Evolutionary conservation across 2,888 invertebrate genomes (phyloP).

Genomic region (Epistrophe eligans): DNA sequence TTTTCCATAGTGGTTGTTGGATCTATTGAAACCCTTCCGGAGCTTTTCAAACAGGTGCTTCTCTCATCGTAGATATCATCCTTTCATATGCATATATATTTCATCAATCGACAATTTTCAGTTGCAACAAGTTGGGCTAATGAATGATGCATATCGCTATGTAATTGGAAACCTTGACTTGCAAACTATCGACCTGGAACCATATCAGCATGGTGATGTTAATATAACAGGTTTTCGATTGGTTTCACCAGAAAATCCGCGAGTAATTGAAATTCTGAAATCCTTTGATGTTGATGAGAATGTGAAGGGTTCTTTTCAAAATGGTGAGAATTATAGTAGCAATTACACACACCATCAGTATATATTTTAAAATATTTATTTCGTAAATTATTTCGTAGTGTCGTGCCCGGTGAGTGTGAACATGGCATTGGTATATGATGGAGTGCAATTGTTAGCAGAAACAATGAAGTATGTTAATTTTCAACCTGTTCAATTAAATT

Average conservation of each 20-base stretch:
- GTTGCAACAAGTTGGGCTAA: constrained; percentile 93
- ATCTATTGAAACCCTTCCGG: constrained; percentile 85
- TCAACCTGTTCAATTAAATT: constrained; percentile 85
- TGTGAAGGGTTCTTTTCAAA: constrained; percentile 80
- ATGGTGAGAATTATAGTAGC: constrained; percentile 77
- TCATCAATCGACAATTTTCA: constrained; percentile 79
- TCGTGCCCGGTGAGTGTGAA: constrained; percentile 85
- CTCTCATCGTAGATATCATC: background rate
- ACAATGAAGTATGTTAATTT: constrained; percentile 88
- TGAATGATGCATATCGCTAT: constrained; percentile 91
- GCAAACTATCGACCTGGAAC: constrained; percentile 91
- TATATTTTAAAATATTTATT: background rate
- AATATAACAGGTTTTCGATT: constrained; percentile 91
- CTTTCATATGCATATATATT: background rate
- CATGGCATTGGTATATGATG: constrained; percentile 93
- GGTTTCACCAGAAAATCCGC: constrained; percentile 86
- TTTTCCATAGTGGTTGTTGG: constrained; percentile 91
- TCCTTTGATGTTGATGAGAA: constrained; percentile 80
- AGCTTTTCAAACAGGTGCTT: constrained; percentile 85
- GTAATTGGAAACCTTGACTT: constrained; percentile 92
- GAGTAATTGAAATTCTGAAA: constrained; percentile 85
- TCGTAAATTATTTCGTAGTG: constrained; percentile 77
- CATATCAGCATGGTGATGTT: constrained; percentile 91
- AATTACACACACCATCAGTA: background rate
- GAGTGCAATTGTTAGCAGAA: constrained; percentile 91